Base-by-base conservation (phyloP, 1,140 invertebrate genomes). In the Danaus melanippus region DNA sequence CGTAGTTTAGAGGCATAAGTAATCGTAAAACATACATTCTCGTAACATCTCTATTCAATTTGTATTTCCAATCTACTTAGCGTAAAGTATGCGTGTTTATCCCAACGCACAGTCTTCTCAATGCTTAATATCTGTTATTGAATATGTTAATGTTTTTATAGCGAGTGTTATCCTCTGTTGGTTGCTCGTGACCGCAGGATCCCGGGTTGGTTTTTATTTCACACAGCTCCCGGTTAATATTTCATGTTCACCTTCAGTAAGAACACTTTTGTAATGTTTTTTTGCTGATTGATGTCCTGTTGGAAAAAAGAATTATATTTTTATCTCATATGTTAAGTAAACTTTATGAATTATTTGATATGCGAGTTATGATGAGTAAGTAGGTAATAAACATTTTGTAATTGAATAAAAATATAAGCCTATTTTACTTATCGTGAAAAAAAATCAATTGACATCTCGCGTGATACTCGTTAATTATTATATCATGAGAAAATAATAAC, bases 31-130 rank as follows among this genome's bases (percentile, higher is more conserved):
- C 66, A 74, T 60, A 48, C 49, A 48, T 57, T 61, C 53, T 48
- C 41, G 46, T 62, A 71, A 77, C 66, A 66, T 73, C 73, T 79
- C 66, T 72, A 77, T 76, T 74, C 74, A 77, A 62, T 64, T 65
- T 62, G 51, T 58, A 71, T 67, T 69, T 67, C 50, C 51, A 64
- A 43, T 58, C 32, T 46, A 46, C 47, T 48, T 43, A 50, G 60
- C 66, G 71, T 74, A 74, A 79, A 69, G 65, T 69, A 63, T 64
- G 61, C 53, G 43, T 65, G 59, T 69, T 74, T 68, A 76, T 73
- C 63, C 62, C 63, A 60, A 53, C 63, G 58, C 58, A 58, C 56
- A 71, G 70, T 63, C 60, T 39, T 64, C 71, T 69, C 60, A 54
- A 64, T 62, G 64, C 71, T 62, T 64, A 56, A 60, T 62, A 62